Evolutionary conservation across 2,113 vertebrate species (phyloP), one percentile per base, ranked within the genome.

Genomic region (Ochotona curzoniae): DNA sequence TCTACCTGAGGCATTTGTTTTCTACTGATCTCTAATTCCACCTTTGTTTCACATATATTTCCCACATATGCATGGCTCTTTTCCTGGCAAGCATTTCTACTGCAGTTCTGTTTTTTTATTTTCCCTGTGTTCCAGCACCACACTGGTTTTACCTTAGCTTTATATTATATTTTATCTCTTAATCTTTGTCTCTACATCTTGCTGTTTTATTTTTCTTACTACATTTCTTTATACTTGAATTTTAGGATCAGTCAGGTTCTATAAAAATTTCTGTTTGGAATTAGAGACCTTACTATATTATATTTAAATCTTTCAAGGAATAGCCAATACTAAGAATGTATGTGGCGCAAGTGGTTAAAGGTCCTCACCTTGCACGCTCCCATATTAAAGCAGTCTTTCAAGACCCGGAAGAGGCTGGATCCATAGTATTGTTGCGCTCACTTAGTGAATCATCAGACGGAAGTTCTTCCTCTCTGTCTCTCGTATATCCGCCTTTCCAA

Each of bases 241-340:
- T 95, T 93, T 66, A 71, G 17, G 35, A 75, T 89, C 35, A 49
- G 80, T 79, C 26, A 83, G 51, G 47, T 73, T 83, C 35, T 76
- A 9, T 85, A 61, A 92, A 94, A 95, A 82, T 51, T 75, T 15
- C 32, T 76, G 21, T 66, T 64, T 51, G 64, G 35, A 74, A 83
- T 91, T 92, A 15, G 44, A 14, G 70, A 71, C 86, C 49, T 66
- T 63, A n/a, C n/a, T n/a, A n/a, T n/a, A 18, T 82, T 86, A 20
- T n/a, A 30, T 32, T 61, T 91, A 47, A 44, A 44, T 44, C 38
- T 44, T 44, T 44, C 38, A 44, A 44, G 38, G 38, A 44, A 44
- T 44, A 44, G 38, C 38, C 38, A 44, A 44, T 44, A 6, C 38
- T 44, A 44, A 44, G 38, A 44, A 44, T 44, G 38, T 44, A n/a